phyloP scores from a whole-genome alignment of 2,888 invertebrate genomes.

The Chrysina gloriosa region DNA sequence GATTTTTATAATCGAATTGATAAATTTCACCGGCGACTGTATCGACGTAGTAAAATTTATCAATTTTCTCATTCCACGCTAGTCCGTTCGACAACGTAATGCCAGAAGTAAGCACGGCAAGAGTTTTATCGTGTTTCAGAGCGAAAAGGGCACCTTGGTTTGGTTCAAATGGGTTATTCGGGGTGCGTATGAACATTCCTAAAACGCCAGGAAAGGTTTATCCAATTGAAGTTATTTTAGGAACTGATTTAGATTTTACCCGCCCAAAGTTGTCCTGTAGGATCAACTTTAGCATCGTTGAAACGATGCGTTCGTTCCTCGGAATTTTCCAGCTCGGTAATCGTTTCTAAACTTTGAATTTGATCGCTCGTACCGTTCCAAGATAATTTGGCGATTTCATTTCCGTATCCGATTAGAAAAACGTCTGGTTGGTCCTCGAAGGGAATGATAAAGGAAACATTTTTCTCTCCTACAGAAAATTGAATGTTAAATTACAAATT shows the following conservation, averaged over 20 bases:
- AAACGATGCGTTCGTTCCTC: constrained; percentile 50
- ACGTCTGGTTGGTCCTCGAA: constrained; percentile 69
- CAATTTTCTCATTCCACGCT: constrained; percentile 76
- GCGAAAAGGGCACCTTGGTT: constrained; percentile 37
- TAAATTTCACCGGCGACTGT: constrained; percentile 73
- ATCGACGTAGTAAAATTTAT: constrained; percentile 82
- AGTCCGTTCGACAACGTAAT: constrained; percentile 72
- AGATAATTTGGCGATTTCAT: constrained; percentile 68
- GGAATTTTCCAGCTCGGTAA: constrained; percentile 70
- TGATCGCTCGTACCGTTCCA: constrained; percentile 72
- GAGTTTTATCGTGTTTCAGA: constrained; percentile 23
- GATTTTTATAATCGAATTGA: constrained; percentile 75
- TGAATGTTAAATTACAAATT: not conserved
- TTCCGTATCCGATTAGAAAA: constrained; percentile 72
- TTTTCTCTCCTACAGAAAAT: constrained; percentile 56
- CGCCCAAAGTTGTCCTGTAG: constrained; percentile 76
- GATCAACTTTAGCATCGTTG: constrained; percentile 83
- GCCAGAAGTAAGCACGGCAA: constrained; percentile 50
- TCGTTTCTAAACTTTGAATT: constrained; percentile 63
- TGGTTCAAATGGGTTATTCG: not conserved
- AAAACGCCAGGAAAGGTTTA: not conserved
- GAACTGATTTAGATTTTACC: not conserved
- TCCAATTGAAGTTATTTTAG: not conserved
- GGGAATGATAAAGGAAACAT: constrained; percentile 70
- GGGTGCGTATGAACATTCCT: constrained; percentile 2